Percentiles rank a stretch among this genome's conserved stretches.
phyloP scores from a whole-genome alignment of 2,888 invertebrate species.

The Callinectes sapidus region DNA sequence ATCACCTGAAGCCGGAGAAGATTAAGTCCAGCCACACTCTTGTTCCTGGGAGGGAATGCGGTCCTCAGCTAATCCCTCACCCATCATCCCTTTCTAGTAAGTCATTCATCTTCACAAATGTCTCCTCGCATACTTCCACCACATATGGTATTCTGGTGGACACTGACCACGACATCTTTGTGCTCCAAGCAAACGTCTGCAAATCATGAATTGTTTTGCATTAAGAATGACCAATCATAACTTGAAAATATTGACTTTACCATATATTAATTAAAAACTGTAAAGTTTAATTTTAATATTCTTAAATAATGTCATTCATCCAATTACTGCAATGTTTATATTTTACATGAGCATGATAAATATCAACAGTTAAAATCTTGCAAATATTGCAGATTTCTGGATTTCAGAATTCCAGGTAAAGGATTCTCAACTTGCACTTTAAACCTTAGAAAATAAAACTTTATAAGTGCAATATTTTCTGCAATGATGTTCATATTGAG shows the following conservation, averaged over 20 bases:
- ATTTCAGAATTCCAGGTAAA: too few relatives aligned
- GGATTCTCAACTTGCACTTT: too few relatives aligned
- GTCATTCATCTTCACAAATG: conserved; percentile 87
- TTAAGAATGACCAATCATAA: too few relatives aligned
- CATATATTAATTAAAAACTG: too few relatives aligned
- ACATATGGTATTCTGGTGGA: conserved; percentile 88
- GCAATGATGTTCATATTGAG: too few relatives aligned
- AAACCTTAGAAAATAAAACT: too few relatives aligned
- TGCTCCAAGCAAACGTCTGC: conserved; percentile 72
- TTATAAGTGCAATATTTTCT: too few relatives aligned
- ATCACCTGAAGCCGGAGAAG: conserved; percentile 87
- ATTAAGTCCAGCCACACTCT: conserved; percentile 93
- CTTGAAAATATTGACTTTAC: too few relatives aligned
- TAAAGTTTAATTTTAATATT: too few relatives aligned
- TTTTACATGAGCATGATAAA: neutral
- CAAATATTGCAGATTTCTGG: too few relatives aligned
- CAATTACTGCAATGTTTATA: neutral
- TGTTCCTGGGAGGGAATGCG: conserved; percentile 82
- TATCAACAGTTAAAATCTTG: neutral
- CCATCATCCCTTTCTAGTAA: conserved; percentile 78
- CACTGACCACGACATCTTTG: conserved; percentile 74
- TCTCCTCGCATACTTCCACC: conserved; percentile 89
- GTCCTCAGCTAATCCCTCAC: conserved; percentile 65
- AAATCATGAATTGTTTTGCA: neutral
- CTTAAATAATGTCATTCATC: neutral